These are phyloP conservation scores for Patella depressa DNA, from an alignment of 2,888 invertebrate genomes.

Conservation along the genomic window DNA sequence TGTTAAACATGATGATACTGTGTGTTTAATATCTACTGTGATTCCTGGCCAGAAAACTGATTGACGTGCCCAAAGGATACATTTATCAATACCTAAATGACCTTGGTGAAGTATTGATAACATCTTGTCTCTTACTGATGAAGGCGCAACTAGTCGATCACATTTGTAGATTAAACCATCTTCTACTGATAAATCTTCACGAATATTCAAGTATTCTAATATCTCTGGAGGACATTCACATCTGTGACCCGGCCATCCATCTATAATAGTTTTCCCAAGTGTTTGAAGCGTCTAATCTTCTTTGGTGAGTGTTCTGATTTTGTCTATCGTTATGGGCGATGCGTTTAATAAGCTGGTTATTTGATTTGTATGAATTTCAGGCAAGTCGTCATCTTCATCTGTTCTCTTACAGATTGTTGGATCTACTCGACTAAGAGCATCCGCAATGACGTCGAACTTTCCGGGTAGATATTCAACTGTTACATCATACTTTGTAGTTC, in stretches of 20 bases:
- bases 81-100: not conserved
- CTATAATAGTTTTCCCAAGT: no score
- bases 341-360: slow-evolving; percentile 8
- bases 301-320: slow-evolving; percentile 11
- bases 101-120: no score
- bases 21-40: not conserved
- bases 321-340: not conserved
- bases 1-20: slow-evolving; percentile 8
- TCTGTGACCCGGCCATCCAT: slow-evolving; percentile 16
- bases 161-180: slow-evolving; percentile 17
- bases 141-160: not conserved
- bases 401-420: not conserved
- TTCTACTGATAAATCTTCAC: slow-evolving; percentile 17
- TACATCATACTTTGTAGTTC: slow-evolving; percentile 30
- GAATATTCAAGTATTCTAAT: slow-evolving; percentile 10
- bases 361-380: not conserved
- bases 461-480: slow-evolving; percentile 5
- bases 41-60: slow-evolving; percentile 15
- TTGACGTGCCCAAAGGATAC: not conserved
- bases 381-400: slow-evolving; percentile 5
- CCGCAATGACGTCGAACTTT: not conserved
- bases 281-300: not conserved
- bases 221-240: slow-evolving; percentile 2
- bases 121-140: not conserved
- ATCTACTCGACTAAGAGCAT: no score